A percentile compares a stretch with the other conserved stretches of the same genome.
phyloP scores from a whole-genome alignment of 1,140 invertebrate species.

The Drosophila funebris region DNA sequence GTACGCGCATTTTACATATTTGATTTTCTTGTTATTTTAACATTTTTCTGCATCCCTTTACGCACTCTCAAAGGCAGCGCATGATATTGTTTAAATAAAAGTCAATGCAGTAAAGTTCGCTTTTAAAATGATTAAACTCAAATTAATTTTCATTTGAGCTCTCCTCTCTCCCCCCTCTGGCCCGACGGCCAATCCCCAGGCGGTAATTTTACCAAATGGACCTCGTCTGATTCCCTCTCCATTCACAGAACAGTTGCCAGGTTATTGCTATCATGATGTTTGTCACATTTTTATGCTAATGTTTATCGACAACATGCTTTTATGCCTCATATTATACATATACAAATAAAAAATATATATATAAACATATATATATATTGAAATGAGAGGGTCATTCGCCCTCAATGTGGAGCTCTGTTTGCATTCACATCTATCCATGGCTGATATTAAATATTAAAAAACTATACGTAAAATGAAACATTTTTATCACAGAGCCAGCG shows the following conservation, averaged over 20 bases:
- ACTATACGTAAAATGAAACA: slow-evolving; percentile 78
- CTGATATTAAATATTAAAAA: slow-evolving; percentile 79
- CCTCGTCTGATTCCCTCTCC: neutral
- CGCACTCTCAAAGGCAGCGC: slow-evolving; percentile 42
- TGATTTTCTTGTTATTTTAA: slow-evolving; percentile 55
- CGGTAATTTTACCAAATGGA: slow-evolving; percentile 47
- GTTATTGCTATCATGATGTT: slow-evolving; percentile 51
- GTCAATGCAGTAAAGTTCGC: slow-evolving; percentile 62
- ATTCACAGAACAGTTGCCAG: neutral
- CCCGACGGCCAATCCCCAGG: slow-evolving; percentile 13
- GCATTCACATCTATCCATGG: slow-evolving; percentile 53
- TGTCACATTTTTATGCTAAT: slow-evolving; percentile 79
- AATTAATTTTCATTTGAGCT: slow-evolving; percentile 71
- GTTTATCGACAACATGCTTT: slow-evolving; percentile 70
- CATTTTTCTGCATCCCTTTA: slow-evolving; percentile 22
- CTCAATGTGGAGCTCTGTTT: slow-evolving; percentile 22
- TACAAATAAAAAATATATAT: slow-evolving; percentile 1
- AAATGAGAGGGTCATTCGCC: neutral
- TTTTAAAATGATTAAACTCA: slow-evolving; percentile 78
- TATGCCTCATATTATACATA: slow-evolving; percentile 47
- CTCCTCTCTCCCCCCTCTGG: neutral
- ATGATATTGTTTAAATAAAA: slow-evolving; percentile 77
- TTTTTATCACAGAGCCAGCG: slow-evolving; percentile 70
- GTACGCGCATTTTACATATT: slow-evolving; percentile 63
- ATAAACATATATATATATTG: neutral